Evolutionary conservation across 2,797 vertebrate species (phyloP).

Genomic region (Oryzias dopingdopingensis): DNA sequence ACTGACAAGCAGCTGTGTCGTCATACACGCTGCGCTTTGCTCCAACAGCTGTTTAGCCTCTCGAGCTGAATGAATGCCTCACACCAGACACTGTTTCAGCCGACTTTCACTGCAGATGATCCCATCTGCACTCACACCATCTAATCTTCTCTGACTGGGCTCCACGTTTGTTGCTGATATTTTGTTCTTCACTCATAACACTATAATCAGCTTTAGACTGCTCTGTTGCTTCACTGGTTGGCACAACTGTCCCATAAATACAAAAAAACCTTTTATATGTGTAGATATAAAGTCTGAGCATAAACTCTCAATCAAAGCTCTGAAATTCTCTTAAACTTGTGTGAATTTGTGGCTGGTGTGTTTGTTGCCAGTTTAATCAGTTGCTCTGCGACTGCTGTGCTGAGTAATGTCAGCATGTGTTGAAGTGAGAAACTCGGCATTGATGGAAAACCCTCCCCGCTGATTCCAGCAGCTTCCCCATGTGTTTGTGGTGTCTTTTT

Average conservation of each 20-base stretch:
- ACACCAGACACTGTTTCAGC: conserved; percentile 6
- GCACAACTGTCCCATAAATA: not conserved
- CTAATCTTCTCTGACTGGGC: conserved; percentile 31
- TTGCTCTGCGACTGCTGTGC: conserved; percentile 51
- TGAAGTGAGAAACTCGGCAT: conserved; percentile 39
- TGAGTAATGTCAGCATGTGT: conserved; percentile 64
- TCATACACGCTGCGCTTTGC: conserved; percentile 15
- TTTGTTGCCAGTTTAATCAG: conserved; percentile 44
- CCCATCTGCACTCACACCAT: conserved; percentile 11
- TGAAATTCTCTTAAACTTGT: not conserved
- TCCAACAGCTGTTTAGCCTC: not conserved
- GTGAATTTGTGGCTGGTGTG: conserved; percentile 6
- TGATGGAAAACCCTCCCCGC: conserved; percentile 32
- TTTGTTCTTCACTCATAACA: conserved; percentile 20
- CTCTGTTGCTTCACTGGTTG: too few relatives aligned
- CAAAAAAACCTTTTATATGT: conserved; percentile 9
- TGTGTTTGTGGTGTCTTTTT: conserved; percentile 13
- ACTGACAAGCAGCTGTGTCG: conserved; percentile 24
- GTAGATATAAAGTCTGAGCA: not conserved
- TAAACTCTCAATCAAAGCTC: not conserved
- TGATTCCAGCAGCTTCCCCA: conserved; percentile 48
- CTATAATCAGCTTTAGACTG: not conserved
- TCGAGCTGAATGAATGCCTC: not conserved
- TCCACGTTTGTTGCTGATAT: conserved; percentile 15
- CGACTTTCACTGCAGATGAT: conserved; percentile 31